Evolutionary conservation across 2,113 vertebrate species (phyloP), one percentile per base, ranked within the genome.

Genomic region (Corythoichthys haematopterus): DNA sequence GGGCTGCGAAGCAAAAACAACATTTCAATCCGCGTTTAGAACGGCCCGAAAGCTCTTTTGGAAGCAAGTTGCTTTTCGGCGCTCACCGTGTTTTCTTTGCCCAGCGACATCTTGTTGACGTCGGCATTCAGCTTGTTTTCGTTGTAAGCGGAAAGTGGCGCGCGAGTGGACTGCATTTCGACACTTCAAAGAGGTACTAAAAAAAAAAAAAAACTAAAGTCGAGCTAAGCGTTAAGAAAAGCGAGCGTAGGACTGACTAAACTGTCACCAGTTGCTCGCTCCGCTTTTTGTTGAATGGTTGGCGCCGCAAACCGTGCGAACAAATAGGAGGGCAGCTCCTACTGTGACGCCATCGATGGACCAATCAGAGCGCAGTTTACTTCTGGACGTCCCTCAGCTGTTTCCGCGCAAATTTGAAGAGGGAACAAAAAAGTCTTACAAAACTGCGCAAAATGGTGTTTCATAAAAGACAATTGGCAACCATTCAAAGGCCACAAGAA

Each of bases 1-100:
- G 0, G 96, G 96, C 96, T 98, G 83, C 0, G 56, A 50, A 1
- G 48, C 65, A n/a, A 40, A 3, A 2, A 15, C 2, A 50, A 45
- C 12, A 3, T 2, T 53, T 3, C 37, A 16, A 16, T 5, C 1
- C 36, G 3, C 2, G 3, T 5, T 51, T 2, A 7, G 10, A 43
- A 28, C n/a, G 7, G 11, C 5, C 1, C 12, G 35, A 37, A 40
- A 3, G 56, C 56, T 6, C 8, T 43, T n/a, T 62, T 4, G 8
- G 3, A 11, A n/a, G 10, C 15, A 15, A 0, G 1, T 62, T 3
- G 20, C 20, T 28, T 0, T 0, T 14, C 33, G 15, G 1, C 8
- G 10, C 94, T 91, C 76, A 98, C 96, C 81, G 95, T 98, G 83
- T 97, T 98, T 76, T 98, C 96, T 88, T 98, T 97, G 76, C 94